Conservation (phyloP, 2,113 vertebrate genomes). For the Poicephalus gulielmi region DNA sequence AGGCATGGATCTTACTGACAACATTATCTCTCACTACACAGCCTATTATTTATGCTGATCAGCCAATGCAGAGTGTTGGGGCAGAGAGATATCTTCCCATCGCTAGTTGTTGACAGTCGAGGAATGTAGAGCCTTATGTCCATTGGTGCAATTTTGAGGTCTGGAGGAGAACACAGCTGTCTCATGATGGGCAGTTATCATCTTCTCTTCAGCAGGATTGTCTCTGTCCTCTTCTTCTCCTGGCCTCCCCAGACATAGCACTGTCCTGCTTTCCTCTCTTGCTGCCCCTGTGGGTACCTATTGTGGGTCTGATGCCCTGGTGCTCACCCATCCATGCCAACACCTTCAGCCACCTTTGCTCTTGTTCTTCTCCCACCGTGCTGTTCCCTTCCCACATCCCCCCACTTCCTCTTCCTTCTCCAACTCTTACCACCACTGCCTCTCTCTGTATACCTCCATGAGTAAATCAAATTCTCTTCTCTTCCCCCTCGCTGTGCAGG, state of each 20-base stretch:
- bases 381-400: not conserved
- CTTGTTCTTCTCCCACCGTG: not conserved
- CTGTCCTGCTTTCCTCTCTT: not conserved
- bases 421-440: not conserved
- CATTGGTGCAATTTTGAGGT: rapidly evolving
- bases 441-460: not conserved
- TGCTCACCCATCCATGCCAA: rapidly evolving
- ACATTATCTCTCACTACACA: not conserved
- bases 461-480: not conserved
- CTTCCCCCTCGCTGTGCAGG: not conserved
- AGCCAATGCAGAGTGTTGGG: not conserved
- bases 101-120: not conserved
- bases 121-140: rapidly evolving
- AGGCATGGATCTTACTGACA: not conserved
- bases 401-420: not conserved
- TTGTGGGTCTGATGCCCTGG: not conserved
- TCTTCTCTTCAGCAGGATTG: not conserved
- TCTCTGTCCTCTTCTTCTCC: not conserved
- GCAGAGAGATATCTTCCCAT: not conserved
- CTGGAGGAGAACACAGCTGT: not conserved
- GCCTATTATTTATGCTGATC: not conserved
- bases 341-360: rapidly evolving
- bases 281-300: not conserved
- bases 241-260: not conserved
- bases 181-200: not conserved